Evolutionary conservation across 1,140 invertebrate species (phyloP).

Genomic region (Trachelipus rathkii): DNA sequence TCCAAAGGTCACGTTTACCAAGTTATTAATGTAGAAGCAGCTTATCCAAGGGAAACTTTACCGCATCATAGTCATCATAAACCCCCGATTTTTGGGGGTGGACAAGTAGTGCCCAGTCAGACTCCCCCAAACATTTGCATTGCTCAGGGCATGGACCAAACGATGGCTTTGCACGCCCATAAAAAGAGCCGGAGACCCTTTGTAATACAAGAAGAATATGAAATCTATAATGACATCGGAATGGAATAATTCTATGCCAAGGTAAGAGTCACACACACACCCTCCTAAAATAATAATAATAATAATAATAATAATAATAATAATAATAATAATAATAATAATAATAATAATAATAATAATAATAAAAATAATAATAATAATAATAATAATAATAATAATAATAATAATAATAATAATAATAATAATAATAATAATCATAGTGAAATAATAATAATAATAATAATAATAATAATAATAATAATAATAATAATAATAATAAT

Average conservation of each 20-base stretch:
- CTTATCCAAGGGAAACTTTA: background rate
- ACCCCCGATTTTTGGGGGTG: background rate
- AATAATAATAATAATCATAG: no score
- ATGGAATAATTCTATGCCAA: constrained; percentile 13
- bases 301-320: no score
- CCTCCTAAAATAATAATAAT: no score
- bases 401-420: no score
- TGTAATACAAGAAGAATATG: background rate
- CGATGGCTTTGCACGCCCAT: constrained; percentile 7
- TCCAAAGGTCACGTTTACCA: background rate
- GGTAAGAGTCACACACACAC: background rate
- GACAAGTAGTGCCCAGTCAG: background rate
- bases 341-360: no score
- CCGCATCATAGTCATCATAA: background rate
- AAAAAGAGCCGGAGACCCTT: background rate
- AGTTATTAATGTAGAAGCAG: background rate
- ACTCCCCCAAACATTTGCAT: background rate
- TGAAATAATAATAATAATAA: no score
- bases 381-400: no score
- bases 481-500: no score
- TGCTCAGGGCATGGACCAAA: background rate
- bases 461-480: no score
- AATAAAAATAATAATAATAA: no score
- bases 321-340: no score
- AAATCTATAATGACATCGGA: background rate